These are phyloP conservation scores for Entelurus aequoreus DNA, from an alignment of 2,113 vertebrate species.

Conservation along the genomic window DNA sequence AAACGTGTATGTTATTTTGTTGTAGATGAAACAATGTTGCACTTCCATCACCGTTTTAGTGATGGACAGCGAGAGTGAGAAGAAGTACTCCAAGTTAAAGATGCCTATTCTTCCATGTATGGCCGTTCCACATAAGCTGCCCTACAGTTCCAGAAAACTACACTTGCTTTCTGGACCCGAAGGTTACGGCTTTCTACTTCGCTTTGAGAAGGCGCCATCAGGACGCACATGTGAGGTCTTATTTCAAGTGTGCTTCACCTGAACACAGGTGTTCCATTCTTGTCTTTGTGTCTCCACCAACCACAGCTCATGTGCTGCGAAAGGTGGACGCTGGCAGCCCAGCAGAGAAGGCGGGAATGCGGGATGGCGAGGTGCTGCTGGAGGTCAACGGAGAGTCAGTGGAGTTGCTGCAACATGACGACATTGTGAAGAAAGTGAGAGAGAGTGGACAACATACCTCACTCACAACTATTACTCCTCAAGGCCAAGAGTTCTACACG, in stretches of 20 bases:
- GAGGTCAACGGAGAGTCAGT: slow-evolving; percentile 84
- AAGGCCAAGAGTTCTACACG: slow-evolving; percentile 78
- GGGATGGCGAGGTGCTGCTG: slow-evolving; percentile 82
- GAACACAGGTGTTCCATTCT: not conserved
- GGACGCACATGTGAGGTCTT: slow-evolving; percentile 67
- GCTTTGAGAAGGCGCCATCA: slow-evolving; percentile 67
- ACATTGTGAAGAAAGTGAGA: slow-evolving; percentile 78
- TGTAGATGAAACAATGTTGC: slow-evolving; percentile 77
- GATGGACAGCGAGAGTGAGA: slow-evolving; percentile 76
- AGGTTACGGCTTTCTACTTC: slow-evolving; percentile 83
- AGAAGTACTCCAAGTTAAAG: slow-evolving; percentile 65
- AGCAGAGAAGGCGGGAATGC: slow-evolving; percentile 81
- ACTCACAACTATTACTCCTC: slow-evolving; percentile 74
- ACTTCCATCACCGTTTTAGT: slow-evolving; percentile 79
- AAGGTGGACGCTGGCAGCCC: slow-evolving; percentile 77
- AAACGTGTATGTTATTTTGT: not conserved
- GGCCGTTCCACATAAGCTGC: slow-evolving; percentile 77
- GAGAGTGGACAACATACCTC: slow-evolving; percentile 67
- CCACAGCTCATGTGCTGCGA: slow-evolving; percentile 80
- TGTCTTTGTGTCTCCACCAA: not conserved
- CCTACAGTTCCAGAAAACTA: slow-evolving; percentile 68
- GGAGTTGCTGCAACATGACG: slow-evolving; percentile 76
- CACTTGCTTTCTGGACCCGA: slow-evolving; percentile 62
- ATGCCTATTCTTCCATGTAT: slow-evolving; percentile 71
- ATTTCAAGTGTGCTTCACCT: no score